Base-by-base conservation (phyloP, 2,888 invertebrate genomes). In the Brassicogethes aeneus region DNA sequence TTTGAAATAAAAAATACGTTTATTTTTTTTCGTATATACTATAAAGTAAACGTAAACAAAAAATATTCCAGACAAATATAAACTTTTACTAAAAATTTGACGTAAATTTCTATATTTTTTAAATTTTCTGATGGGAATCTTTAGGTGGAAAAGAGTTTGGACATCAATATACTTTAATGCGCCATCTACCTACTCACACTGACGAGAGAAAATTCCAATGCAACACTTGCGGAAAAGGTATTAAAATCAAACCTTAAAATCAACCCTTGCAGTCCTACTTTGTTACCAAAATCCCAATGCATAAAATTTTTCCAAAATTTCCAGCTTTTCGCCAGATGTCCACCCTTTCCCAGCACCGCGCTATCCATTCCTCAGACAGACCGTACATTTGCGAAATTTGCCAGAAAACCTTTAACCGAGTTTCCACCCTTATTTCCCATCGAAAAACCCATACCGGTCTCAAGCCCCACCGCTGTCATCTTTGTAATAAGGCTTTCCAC, bases 391-490 rank as follows among this genome's bases (percentile, higher is more conserved):
- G 85, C 58, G 82, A 82, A 68, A 74, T 78, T 5, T 86, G 85
- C 66, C 75, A 77, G 54, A 85, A 86, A 65, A 82, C 82, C 2
- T 86, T 85, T 65, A 85, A 85, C 65, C 75, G 85, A 38, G 81
- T 83, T 2, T 85, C 85, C 7, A 85, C 85, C n/a, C 68, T 86
- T 47, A 85, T 85, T 59, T 85, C 85, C 8, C 85, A 86, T 55
- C 75, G 82, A 46, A 85, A 85, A 70, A 85, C 82, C 3, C 85
- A 86, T 60, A 81, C 80, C 7, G 77, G 80, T 35, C 72, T 78
- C 46, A 86, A 85, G 57, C 82, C 82, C 0, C 84, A 84, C 65
- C 76, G 73, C 46, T 86, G 85, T 56, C 77, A 80, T 57, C 68
- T 83, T 40, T 85, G 85, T 62, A 78, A 80, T 39, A 85, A 85